Evolutionary conservation across 1,140 invertebrate species (phyloP).

Genomic region (Euwallacea similis): DNA sequence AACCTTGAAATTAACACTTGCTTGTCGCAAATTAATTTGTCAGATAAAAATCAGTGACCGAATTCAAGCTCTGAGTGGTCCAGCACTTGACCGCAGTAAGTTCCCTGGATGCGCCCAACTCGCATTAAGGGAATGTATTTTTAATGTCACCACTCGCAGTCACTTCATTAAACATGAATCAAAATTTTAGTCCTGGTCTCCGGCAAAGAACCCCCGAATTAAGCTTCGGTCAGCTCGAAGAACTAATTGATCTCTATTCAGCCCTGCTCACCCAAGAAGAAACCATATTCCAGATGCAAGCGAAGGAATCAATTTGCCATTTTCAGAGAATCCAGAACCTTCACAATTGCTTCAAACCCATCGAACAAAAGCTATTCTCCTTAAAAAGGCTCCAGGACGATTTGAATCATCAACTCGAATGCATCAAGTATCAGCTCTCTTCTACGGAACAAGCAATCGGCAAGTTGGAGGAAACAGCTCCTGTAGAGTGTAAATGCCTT

Average conservation of each 20-base stretch:
- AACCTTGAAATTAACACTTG: too few species aligned
- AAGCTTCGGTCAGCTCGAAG: too few species aligned
- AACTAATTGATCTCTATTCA: background rate
- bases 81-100: too few species aligned
- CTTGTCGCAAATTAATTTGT: too few species aligned
- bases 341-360: background rate
- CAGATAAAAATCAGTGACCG: too few species aligned
- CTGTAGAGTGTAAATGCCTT: background rate
- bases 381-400: constrained; percentile 5
- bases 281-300: background rate
- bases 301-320: background rate
- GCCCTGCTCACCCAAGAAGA: constrained; percentile 5
- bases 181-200: too few species aligned
- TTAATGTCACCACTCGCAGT: too few species aligned
- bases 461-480: background rate
- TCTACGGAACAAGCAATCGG: background rate
- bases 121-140: too few species aligned
- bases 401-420: background rate
- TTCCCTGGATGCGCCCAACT: too few species aligned
- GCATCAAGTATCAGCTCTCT: constrained; percentile 4
- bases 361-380: background rate
- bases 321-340: background rate
- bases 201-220: too few species aligned
- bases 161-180: too few species aligned
- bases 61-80: too few species aligned